Conservation (phyloP, 2,113 vertebrate species). For the Mus pahari region DNA sequence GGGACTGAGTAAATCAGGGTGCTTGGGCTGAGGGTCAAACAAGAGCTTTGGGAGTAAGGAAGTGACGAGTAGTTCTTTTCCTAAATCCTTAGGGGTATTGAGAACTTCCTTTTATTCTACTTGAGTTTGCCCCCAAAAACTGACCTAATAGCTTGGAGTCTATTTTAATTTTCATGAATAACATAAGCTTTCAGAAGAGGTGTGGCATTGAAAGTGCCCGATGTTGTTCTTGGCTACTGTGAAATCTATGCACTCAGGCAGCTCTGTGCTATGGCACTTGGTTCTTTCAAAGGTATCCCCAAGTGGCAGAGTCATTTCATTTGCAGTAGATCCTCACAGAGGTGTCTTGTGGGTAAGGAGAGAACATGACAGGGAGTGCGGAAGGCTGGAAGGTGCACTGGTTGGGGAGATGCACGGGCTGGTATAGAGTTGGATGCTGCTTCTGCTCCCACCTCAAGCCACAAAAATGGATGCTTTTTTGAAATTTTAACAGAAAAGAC, state of each 20-base stretch:
- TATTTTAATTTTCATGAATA: constrained; percentile 46
- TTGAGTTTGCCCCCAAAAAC: not conserved
- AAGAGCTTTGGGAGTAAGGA: not conserved
- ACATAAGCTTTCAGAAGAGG: not conserved
- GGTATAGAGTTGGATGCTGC: not conserved
- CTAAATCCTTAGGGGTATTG: not conserved
- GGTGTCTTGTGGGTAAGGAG: not conserved
- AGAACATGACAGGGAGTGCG: not conserved
- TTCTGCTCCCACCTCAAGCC: not conserved
- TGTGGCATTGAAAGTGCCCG: not conserved
- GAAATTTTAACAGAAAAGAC: constrained; percentile 18
- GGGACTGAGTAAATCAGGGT: not conserved
- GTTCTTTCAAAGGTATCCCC: not conserved
- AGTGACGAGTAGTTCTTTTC: not conserved
- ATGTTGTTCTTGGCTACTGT: not conserved
- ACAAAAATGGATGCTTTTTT: not conserved
- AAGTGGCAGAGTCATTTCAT: not conserved
- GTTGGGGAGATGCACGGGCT: not conserved
- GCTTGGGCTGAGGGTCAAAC: not conserved
- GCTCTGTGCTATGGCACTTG: not conserved
- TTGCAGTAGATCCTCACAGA: constrained; percentile 14
- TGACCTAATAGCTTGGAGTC: not conserved
- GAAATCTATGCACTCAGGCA: not conserved
- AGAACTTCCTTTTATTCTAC: constrained; percentile 33
- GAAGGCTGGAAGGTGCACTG: not conserved